phyloP scores from a whole-genome alignment of 2,888 invertebrate genomes.

The Torymus auratus region DNA sequence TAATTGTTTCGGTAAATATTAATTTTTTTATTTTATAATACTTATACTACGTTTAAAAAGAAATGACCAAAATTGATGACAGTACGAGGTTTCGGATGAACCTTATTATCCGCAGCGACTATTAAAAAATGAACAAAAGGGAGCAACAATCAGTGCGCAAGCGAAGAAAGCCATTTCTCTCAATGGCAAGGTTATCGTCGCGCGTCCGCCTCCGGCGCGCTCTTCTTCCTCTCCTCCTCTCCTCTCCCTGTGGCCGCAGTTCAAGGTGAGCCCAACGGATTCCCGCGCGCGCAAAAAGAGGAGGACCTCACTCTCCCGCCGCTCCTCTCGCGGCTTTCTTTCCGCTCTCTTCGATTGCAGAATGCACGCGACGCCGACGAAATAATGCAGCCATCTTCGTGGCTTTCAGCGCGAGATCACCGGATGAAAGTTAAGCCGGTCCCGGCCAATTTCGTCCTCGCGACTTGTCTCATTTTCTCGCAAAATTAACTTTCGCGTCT shows the following conservation, averaged over 20 bases:
- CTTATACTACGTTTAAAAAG: no score
- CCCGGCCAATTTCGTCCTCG: neutral
- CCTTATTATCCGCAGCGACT: no score
- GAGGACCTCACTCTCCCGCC: conserved; percentile 1
- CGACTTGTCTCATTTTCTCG: neutral
- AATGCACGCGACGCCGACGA: neutral
- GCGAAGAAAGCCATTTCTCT: conserved; percentile 3
- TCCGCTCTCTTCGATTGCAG: conserved; percentile 20
- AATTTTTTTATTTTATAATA: no score
- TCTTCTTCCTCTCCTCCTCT: neutral
- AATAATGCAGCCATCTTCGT: no score
- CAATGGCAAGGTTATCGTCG: neutral
- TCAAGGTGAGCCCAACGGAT: conserved; percentile 54
- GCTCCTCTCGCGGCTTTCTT: conserved; percentile 22
- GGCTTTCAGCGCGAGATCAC: conserved; percentile 5
- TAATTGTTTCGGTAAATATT: no score
- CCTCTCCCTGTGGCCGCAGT: neutral
- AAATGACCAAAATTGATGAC: no score
- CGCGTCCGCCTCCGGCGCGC: neutral
- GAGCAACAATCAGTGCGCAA: neutral
- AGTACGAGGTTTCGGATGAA: no score
- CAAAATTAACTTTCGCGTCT: neutral
- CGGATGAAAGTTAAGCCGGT: conserved; percentile 9
- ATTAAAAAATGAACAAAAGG: no score
- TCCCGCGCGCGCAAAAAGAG: conserved; percentile 20